Evolutionary conservation across 2,113 vertebrate genomes (phyloP), one percentile per base, ranked within the genome.

Genomic region (Pao palembangensis): DNA sequence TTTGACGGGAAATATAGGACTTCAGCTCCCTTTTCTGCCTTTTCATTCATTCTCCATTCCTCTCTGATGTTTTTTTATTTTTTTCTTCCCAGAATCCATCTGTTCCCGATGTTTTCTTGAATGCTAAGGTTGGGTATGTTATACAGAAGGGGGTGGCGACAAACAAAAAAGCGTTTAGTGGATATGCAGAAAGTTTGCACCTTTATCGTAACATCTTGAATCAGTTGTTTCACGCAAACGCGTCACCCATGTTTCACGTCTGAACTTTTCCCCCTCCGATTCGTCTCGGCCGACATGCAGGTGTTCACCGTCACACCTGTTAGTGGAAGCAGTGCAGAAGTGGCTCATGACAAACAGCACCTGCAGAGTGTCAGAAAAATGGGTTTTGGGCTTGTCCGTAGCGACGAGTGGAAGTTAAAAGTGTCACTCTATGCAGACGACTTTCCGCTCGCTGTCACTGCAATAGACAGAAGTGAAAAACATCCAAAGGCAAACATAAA

Each of bases 1-100:
- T 94, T 94, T 93, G 91, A 95, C 93, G 73, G 92, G 85, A 94
- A 93, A 93, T 89, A 85, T 91, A 91, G 90, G 89, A 90, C 91
- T 91, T 89, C 87, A 81, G 90, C 88, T 88, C 82, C 84, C 82
- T 85, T 81, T 69, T 31, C 51, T 82, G 84, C 56, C 62, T 57
- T 47, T 63, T 69, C 23, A 28, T 63, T 67, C 52, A 11, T 58
- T 67, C 75, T 51, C 4, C 17, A 19, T 60, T 62, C 76, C 78
- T 90, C 88, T 90, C 90, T 88, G 87, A 90, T 92, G 85, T 90
- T 93, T 90, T 89, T 89, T 90, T 93, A 90, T 89, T 89, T 91
- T 81, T 72, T 90, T 88, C 91, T 88, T 92, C 84, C 85, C 1
- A 17, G 7, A 8, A 76, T 62, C 92, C 94, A 95, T 95, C 93